Evolutionary conservation across 2,113 vertebrate genomes (phyloP), one percentile per base, ranked within the genome.

Genomic region (Malurus melanocephalus): DNA sequence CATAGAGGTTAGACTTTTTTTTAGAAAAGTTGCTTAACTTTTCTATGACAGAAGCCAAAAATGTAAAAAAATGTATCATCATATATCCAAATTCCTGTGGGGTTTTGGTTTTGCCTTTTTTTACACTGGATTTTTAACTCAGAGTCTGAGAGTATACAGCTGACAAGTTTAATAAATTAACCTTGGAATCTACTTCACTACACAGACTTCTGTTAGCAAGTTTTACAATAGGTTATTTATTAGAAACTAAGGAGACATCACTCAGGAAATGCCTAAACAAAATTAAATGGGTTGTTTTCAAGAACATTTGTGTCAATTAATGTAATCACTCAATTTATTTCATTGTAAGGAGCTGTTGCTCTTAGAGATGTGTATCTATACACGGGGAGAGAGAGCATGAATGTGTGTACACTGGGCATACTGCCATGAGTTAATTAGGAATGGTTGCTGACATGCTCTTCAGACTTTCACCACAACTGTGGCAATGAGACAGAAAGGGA

Each of bases 261-360:
- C 68, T 84, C 86, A 94, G 40, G 45, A 88, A 92, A 68, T 53
- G 69, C 62, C 88, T 84, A 80, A 92, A 93, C 86, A 92, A 90
- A 95, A 95, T 88, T 94, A 90, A 95, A 88, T 65, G 42, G 57
- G 61, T 61, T 92, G 71, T 80, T 94, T 60, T 90, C 64, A 61
- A 84, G 80, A 92, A 88, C 77, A 80, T 93, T 94, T 72, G 46
- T 80, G 74, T 84, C 90, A 95, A 94, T 93, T 94, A 95, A 91
- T 38, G 66, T 86, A 95, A 94, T 94, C 84, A 78, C 80, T 90
- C 80, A 12, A 90, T 95, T 93, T 81, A 90, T 84, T 94, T 78
- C 73, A 92, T 86, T 90, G 86, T 75, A 86, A 93, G 75, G 83
- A 86, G 74, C 49, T 86, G 69, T 91, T 93, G 65, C 74, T 85